phyloP scores from a whole-genome alignment of 2,797 vertebrate species.

The Tympanoctomys barrerae region DNA sequence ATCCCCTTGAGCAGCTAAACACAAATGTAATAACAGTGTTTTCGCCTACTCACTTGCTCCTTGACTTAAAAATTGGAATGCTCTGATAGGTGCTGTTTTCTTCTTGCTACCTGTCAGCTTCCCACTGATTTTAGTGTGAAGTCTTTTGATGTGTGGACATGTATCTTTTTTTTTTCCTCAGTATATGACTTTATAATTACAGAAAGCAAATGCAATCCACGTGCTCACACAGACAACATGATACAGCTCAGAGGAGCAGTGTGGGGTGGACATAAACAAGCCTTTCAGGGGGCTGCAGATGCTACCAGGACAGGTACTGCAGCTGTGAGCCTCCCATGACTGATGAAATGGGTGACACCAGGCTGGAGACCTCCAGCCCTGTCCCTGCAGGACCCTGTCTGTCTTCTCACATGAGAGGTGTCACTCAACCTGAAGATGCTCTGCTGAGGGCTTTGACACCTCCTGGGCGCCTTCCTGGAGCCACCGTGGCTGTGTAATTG shows the following conservation, averaged over 20 bases:
- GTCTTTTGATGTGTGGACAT: neutral
- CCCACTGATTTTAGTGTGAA: neutral
- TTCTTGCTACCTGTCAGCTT: neutral
- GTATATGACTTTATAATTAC: no score
- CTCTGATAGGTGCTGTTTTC: neutral
- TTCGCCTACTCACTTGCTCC: neutral
- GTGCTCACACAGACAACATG: no score
- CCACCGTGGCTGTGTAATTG: conserved; percentile 88
- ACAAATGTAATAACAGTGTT: neutral
- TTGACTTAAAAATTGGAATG: conserved; percentile 38
- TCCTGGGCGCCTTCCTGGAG: conserved; percentile 94
- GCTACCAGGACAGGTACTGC: no score
- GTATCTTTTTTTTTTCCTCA: neutral
- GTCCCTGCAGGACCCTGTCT: neutral
- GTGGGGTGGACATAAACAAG: no score
- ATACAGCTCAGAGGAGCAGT: no score
- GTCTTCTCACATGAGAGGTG: conserved; percentile 86
- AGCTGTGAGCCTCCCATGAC: neutral
- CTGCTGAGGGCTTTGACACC: conserved; percentile 95
- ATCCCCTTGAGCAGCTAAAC: neutral
- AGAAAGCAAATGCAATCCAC: no score
- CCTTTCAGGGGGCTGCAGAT: no score
- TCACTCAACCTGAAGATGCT: conserved; percentile 95
- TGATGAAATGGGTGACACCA: neutral
- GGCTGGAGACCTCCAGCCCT: neutral